phyloP scores from a whole-genome alignment of 2,113 vertebrate genomes.

The Varanus salvator region DNA sequence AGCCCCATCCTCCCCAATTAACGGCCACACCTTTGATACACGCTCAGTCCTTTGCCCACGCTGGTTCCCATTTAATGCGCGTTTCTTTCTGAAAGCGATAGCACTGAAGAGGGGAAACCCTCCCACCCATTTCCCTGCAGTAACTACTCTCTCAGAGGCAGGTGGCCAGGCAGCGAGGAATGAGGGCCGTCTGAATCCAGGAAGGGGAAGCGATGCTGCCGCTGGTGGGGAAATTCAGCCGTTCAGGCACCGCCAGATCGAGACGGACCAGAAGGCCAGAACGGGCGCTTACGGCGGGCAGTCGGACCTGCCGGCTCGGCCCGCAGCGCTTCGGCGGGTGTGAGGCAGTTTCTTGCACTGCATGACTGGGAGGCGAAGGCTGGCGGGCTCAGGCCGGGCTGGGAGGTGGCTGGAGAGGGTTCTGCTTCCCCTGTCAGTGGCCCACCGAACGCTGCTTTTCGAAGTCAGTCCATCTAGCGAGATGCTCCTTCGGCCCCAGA shows the following conservation, averaged over 20 bases:
- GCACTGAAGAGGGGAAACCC: not conserved
- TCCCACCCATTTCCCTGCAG: not conserved
- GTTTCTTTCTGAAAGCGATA: too few species aligned
- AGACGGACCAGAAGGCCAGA: not conserved
- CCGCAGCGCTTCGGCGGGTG: too few species aligned
- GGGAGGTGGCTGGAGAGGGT: not conserved
- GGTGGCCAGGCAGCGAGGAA: not conserved
- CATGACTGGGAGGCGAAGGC: accelerated
- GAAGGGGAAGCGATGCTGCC: not conserved
- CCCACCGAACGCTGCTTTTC: not conserved
- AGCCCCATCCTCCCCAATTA: not conserved
- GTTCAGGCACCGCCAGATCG: not conserved
- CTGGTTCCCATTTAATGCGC: not conserved
- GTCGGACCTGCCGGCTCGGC: too few species aligned
- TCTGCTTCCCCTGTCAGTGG: not conserved
- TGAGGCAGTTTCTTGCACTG: too few species aligned
- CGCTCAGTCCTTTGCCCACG: not conserved
- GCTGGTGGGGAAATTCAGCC: not conserved
- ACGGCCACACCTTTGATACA: not conserved
- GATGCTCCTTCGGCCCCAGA: not conserved
- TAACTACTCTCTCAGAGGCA: not conserved
- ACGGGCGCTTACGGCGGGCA: too few species aligned
- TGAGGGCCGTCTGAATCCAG: not conserved
- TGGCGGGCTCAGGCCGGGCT: not conserved
- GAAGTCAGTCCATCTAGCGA: not conserved